Conservation (phyloP, 2,797 vertebrate species). For the Halcyon chelicuti region DNA sequence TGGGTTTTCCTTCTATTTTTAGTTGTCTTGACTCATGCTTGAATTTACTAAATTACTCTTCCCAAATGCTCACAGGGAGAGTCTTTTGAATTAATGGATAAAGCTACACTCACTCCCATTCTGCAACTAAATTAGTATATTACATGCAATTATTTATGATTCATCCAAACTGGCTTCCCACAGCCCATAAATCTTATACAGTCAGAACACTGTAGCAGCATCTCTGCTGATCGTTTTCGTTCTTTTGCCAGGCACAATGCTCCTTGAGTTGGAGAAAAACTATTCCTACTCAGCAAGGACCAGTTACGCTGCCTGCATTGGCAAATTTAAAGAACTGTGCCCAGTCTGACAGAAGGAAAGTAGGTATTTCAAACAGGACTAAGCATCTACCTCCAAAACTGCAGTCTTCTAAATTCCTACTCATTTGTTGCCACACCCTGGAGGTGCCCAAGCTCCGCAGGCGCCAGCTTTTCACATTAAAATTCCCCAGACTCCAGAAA, state of each 20-base stretch:
- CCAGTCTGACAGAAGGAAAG: neutral
- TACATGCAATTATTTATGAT: conserved; percentile 59
- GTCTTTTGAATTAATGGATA: conserved; percentile 41
- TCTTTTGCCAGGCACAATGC: neutral
- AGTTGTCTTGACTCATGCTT: neutral
- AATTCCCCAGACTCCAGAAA: conserved; percentile 53
- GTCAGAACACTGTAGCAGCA: neutral
- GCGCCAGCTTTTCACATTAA: conserved; percentile 41
- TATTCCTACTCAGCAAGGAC: neutral
- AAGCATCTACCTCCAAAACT: neutral
- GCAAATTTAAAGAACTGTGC: neutral
- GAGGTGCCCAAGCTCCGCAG: neutral
- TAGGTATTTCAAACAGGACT: neutral
- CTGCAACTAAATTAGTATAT: conserved; percentile 7
- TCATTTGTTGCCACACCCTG: conserved; percentile 24
- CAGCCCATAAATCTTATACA: neutral
- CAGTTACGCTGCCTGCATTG: neutral
- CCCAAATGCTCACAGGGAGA: neutral
- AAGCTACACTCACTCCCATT: conserved; percentile 28
- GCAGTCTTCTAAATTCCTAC: neutral
- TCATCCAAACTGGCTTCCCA: conserved; percentile 46
- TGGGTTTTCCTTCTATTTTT: neutral
- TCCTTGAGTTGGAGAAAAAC: neutral
- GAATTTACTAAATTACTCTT: conserved; percentile 18
- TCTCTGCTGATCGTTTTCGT: neutral